phyloP scores from a whole-genome alignment of 2,888 invertebrate genomes.

The Amphipyra berbera region DNA sequence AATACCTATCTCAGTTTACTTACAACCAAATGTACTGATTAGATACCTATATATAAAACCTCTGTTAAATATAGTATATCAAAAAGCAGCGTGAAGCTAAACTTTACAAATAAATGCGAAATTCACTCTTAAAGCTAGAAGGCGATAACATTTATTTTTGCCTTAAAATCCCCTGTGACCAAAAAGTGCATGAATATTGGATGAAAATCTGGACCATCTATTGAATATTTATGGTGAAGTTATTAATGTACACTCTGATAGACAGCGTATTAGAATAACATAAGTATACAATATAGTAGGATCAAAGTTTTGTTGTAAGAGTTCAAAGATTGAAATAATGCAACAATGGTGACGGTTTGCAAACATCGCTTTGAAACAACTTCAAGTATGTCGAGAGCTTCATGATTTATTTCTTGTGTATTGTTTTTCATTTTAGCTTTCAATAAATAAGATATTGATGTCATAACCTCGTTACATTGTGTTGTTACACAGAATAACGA shows the following conservation, averaged over 20 bases:
- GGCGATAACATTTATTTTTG: constrained; percentile 30
- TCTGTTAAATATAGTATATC: background rate
- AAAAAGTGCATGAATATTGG: constrained; percentile 47
- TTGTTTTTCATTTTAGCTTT: constrained; percentile 19
- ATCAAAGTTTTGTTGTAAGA: too few relatives aligned
- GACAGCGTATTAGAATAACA: too few relatives aligned
- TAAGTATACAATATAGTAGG: too few relatives aligned
- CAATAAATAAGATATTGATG: constrained; percentile 4
- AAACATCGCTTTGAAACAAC: constrained; percentile 38
- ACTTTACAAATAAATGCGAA: background rate
- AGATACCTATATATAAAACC: too few relatives aligned
- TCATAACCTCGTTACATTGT: background rate
- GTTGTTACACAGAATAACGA: too few relatives aligned
- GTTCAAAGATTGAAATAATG: constrained; percentile 31
- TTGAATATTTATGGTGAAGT: constrained; percentile 33
- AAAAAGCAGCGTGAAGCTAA: background rate
- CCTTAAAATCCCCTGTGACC: constrained; percentile 19
- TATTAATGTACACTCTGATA: constrained; percentile 14
- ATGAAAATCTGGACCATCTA: constrained; percentile 23
- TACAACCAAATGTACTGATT: too few relatives aligned
- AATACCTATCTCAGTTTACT: background rate
- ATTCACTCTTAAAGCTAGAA: constrained; percentile 9
- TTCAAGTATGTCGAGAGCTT: constrained; percentile 30
- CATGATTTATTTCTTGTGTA: constrained; percentile 41
- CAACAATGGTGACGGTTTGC: constrained; percentile 34